A percentile compares a stretch with the other conserved stretches of the same genome.
Evolutionary conservation across 2,797 vertebrate species (phyloP).

Genomic region (Xerus rutilus): DNA sequence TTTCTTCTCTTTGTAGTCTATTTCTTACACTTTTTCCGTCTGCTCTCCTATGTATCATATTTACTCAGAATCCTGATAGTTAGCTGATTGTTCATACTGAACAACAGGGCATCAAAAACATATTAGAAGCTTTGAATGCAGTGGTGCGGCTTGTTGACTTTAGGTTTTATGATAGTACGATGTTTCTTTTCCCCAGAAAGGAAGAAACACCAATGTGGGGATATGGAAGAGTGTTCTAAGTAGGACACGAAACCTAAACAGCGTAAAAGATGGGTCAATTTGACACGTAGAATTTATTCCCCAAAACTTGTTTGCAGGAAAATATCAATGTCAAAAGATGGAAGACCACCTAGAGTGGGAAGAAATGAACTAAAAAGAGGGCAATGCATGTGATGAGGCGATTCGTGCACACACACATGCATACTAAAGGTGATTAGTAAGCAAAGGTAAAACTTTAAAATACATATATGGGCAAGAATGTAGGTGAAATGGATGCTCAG

Average conservation of each 20-base stretch:
- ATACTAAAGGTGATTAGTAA: neutral
- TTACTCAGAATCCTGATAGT: conserved; percentile 18
- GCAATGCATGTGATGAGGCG: neutral
- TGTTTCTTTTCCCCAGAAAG: neutral
- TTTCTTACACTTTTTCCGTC: neutral
- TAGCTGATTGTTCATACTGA: neutral
- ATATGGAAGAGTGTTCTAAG: neutral
- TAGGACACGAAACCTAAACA: neutral
- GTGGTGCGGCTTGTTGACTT: neutral
- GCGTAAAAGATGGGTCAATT: neutral
- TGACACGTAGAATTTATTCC: neutral
- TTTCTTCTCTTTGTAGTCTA: neutral
- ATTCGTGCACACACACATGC: neutral
- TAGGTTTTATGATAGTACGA: neutral
- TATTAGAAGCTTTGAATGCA: neutral
- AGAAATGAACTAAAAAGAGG: neutral
- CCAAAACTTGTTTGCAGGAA: neutral
- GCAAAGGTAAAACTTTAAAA: neutral
- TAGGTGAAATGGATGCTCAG: neutral
- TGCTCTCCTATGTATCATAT: neutral
- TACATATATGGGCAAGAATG: neutral
- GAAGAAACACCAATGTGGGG: neutral
- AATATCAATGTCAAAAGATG: neutral
- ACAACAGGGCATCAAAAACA: neutral
- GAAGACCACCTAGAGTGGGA: neutral